Base-by-base conservation (phyloP, 2,797 vertebrate species). In the Manis javanica region DNA sequence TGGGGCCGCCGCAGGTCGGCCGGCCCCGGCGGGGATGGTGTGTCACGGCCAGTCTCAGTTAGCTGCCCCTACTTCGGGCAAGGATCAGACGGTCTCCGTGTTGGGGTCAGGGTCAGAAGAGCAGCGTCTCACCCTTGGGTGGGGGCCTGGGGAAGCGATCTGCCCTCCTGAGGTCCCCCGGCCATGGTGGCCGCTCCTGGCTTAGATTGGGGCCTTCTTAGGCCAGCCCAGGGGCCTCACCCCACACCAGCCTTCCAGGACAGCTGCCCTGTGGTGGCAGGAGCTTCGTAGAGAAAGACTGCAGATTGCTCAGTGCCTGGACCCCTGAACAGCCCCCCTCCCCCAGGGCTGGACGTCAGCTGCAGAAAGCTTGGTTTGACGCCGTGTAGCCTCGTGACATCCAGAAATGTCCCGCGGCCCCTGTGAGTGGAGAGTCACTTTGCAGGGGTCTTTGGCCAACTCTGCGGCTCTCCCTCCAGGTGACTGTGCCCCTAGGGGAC, bases 161-260 rank as follows among this genome's bases (percentile, higher is more conserved):
- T 51, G 61, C 18, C 3, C 46, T 68, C n/a, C 82, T 31, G 16
- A 59, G 49, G 37, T 34, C 46, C 24, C 10, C 46, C 19, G 15
- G 51, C 68, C 13, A 29, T 16, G 0, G 34, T 15, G 77, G 68
- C 78, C 2, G 0, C 8, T 46, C n/a, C 55, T 0, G 1, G 23
- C 53, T 53, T 46, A 12, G 75, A 64, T 46, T 34, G 12, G 9
- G 24, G 37, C 42, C 74, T 19, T 71, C 57, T 10, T 57, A 86
- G 49, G 59, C 34, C 61, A 53, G 29, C 14, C 55, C 34, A 12
- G 15, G 0, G 14, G 29, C 39, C n/a, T 24, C n/a, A 11, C n/a
- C 18, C 71, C 3, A 63, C 61, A 6, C 15, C 0, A 0, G 19
- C 72, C 84, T 8, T 34, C 19, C 19, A 6, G 26, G 39, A 31